These are phyloP conservation scores for Drosophila seguyi DNA, from an alignment of 1,140 invertebrate genomes.

Conservation along the genomic window DNA sequence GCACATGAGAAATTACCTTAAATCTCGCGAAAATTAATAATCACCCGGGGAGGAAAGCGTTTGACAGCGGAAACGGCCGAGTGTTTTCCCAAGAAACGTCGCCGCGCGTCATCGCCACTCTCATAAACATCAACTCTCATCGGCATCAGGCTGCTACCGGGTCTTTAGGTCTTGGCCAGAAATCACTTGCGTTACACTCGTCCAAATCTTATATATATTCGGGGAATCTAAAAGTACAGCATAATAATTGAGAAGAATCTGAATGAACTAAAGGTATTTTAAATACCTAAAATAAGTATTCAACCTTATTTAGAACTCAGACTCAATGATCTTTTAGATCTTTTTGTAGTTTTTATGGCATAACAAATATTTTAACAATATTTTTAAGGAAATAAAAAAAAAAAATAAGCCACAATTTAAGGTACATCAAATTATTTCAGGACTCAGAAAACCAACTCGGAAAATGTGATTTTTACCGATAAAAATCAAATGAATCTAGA, in stretches of 20 bases:
- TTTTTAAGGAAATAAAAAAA: background rate
- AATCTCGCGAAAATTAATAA: conserved; percentile 67
- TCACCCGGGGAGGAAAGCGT: conserved; percentile 43
- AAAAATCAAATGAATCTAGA: background rate
- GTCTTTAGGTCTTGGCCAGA: conserved; percentile 35
- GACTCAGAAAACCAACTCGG: background rate
- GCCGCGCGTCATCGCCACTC: conserved; percentile 55
- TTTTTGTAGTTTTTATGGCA: background rate
- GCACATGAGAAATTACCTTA: conserved; percentile 70
- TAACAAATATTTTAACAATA: too few relatives aligned
- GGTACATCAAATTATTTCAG: fast-evolving
- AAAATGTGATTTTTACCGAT: fast-evolving
- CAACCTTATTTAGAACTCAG: background rate
- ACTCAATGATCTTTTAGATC: too few relatives aligned
- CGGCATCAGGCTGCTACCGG: conserved; percentile 33
- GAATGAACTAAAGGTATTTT: too few relatives aligned
- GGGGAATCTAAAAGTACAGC: background rate
- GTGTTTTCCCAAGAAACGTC: conserved; percentile 67
- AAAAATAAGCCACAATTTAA: background rate
- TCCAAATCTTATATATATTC: background rate
- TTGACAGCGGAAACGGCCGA: conserved; percentile 65
- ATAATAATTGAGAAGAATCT: background rate
- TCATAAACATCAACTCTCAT: conserved; percentile 49
- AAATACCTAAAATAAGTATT: too few relatives aligned
- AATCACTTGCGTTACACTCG: background rate